These are phyloP conservation scores for Leucopternis melanops DNA, from an alignment of 2,113 vertebrate species.

Conservation along the genomic window DNA sequence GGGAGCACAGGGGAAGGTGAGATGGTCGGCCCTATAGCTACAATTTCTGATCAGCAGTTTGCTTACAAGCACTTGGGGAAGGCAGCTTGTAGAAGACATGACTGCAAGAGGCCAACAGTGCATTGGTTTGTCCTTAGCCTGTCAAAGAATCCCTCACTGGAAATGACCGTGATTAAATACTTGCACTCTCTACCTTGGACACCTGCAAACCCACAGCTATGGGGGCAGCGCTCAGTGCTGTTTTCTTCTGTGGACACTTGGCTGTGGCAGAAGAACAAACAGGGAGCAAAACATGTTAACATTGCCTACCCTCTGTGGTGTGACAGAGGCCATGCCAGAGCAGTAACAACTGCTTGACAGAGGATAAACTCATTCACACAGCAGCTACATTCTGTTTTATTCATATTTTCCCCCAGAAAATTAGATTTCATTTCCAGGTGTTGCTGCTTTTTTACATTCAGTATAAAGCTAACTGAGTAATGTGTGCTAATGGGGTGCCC, in stretches of 20 bases:
- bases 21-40: neutral
- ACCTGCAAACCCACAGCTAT: rapidly evolving
- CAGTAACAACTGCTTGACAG: neutral
- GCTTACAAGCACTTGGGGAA: neutral
- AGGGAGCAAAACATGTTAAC: neutral
- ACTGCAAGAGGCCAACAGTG: neutral
- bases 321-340: neutral
- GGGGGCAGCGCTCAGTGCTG: rapidly evolving
- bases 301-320: neutral
- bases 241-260: neutral
- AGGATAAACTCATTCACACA: neutral
- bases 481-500: neutral
- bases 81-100: neutral
- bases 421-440: neutral
- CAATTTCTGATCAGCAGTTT: neutral
- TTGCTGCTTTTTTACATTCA: neutral
- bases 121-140: neutral
- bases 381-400: neutral
- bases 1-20: too few relatives aligned
- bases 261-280: neutral
- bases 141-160: neutral
- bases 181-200: rapidly evolving
- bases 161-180: neutral
- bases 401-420: neutral
- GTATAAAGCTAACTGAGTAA: neutral